phyloP scores from a whole-genome alignment of 2,888 invertebrate species.

The Nebria brevicollis region DNA sequence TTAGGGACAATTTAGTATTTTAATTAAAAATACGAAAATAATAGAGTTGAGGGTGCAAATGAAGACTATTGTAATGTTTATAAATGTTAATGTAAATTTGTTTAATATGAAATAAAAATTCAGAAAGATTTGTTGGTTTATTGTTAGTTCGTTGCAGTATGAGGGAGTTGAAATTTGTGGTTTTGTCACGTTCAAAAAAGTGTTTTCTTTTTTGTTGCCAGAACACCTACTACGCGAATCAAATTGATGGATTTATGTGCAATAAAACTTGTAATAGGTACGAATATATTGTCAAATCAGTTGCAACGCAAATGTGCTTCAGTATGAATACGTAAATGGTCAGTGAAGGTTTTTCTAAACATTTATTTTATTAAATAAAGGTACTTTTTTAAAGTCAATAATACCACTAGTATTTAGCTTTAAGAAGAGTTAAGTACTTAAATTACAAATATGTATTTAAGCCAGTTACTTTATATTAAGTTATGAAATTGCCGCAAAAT shows the following conservation, averaged over 20 bases:
- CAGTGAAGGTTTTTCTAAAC: neutral
- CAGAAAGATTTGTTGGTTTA: neutral
- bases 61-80: no score
- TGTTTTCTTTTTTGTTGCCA: neutral
- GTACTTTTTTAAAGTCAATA: no score
- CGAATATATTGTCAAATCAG: neutral
- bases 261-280: neutral
- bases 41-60: no score
- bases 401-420: no score
- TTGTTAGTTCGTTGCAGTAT: neutral
- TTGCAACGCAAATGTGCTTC: neutral
- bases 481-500: no score
- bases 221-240: slow-evolving; percentile 1
- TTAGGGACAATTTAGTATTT: no score
- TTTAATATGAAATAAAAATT: neutral
- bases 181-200: neutral
- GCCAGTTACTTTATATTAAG: no score
- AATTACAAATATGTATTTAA: no score
- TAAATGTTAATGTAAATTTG: no score
- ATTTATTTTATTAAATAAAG: no score
- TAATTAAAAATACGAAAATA: no score
- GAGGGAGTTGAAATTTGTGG: neutral
- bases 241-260: neutral
- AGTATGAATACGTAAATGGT: neutral
- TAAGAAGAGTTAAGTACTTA: no score